Evolutionary conservation across 2,113 vertebrate genomes (phyloP), one percentile per base, ranked within the genome.

Genomic region (Trachemys scripta): DNA sequence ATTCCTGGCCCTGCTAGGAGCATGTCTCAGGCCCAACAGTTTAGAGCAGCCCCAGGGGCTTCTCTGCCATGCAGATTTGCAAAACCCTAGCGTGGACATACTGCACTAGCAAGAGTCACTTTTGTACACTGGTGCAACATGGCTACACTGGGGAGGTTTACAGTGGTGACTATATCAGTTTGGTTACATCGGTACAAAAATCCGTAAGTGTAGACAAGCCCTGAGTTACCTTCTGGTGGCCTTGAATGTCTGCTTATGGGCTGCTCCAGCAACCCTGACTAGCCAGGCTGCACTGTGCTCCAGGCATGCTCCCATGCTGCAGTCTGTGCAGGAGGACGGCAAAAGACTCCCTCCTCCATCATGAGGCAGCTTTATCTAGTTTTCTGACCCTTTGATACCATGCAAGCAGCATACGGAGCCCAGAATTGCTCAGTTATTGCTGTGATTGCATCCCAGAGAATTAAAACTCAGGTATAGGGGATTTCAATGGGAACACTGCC

Each of bases 231-330:
- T 78, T 54, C 11, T 57, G 53, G n/a, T 79, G 50, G 2, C 82
- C 53, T 8, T 59, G 53, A 24, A 10, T 79, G 29, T 6, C 45
- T 93, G 84, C 84, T 94, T 92, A 87, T 97, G 94, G 96, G 90
- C 94, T 96, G 88, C 96, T 93, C 84, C 89, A 81, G 91, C 79
- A 93, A 85, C 85, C 96, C 79, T 76, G 80, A 49, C 3, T 22
- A 42, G 25, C n/a, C 93, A 92, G 85, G 65, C 47, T 69, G 47
- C 84, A 51, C 24, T 90, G 65, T 96, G 10, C 83, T 75, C 93
- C 84, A 59, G 87, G 51, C 62, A 5, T 51, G 47, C 51, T 88
- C 1, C 24, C 17, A 38, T 94, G 56, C 81, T 75, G 53, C 56
- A 90, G 14, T 35, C 14, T 65, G 31, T 16, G 14, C 62, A 65